Conservation (phyloP, 1,140 invertebrate genomes). For the Drosophila baimaii region DNA sequence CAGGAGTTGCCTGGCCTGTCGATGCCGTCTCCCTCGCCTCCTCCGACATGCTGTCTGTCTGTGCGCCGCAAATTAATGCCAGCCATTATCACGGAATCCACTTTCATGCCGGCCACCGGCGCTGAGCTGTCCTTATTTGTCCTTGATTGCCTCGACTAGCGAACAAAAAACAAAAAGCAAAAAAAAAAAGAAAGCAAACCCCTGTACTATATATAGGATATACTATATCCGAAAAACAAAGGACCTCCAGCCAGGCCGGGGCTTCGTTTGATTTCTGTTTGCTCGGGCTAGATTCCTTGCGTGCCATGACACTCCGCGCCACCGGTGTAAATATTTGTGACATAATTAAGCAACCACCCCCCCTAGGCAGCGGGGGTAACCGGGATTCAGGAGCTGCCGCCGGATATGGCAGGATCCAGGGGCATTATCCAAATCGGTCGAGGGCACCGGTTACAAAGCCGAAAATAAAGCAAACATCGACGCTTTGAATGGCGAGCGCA, state of each 20-base stretch:
- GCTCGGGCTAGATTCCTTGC: conserved; percentile 66
- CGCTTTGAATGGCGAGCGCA: conserved; percentile 51
- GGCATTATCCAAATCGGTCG: conserved; percentile 67
- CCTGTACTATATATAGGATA: conserved; percentile 5
- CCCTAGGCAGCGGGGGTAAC: conserved; percentile 31
- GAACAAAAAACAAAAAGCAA: conserved; percentile 15
- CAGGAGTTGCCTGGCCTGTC: conserved; percentile 14
- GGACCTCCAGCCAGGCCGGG: conserved; percentile 5
- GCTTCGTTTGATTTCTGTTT: conserved; percentile 77
- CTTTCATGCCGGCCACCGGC: conserved; percentile 49
- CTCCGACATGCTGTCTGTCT: conserved; percentile 37
- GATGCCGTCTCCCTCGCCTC: conserved; percentile 21
- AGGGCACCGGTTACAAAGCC: conserved; percentile 64
- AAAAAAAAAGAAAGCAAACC: not conserved
- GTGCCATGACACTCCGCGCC: conserved; percentile 67
- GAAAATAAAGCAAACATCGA: conserved; percentile 78
- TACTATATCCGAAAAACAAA: conserved; percentile 13
- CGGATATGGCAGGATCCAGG: conserved; percentile 1
- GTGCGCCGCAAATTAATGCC: conserved; percentile 70
- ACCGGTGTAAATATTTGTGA: conserved; percentile 81
- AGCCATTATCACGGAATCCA: conserved; percentile 72
- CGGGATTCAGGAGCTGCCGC: not conserved
- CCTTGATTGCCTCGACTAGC: conserved; percentile 64
- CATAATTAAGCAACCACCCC: conserved; percentile 71
- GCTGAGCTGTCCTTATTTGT: conserved; percentile 59